phyloP scores from a whole-genome alignment of 92 coral and sea anemone genomes.

The Porites lobata region DNA sequence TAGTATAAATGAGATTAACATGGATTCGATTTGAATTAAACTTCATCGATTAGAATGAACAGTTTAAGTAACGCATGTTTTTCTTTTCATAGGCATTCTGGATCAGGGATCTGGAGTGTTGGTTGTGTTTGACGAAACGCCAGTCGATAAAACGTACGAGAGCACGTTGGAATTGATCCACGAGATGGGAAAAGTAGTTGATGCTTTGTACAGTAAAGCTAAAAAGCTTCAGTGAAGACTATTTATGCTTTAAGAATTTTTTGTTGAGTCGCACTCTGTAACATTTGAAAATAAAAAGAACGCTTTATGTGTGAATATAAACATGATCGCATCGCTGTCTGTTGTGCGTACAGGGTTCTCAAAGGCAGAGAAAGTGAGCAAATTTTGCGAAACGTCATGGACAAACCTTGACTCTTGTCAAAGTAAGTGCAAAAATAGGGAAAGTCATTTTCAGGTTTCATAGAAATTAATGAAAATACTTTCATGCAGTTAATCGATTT shows the following conservation, averaged over 20 bases:
- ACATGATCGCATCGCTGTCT: neutral
- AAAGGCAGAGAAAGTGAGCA: no score
- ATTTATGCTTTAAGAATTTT: slow-evolving; percentile 6
- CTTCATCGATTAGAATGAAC: no score
- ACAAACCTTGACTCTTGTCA: no score
- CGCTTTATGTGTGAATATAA: no score
- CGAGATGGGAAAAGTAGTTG: slow-evolving; percentile 97
- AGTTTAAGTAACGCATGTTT: neutral
- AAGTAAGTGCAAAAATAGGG: no score
- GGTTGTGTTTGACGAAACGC: slow-evolving; percentile 93
- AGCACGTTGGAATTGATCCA: slow-evolving; percentile 92
- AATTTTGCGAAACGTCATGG: no score
- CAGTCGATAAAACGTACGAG: slow-evolving; percentile 96
- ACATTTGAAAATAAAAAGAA: slow-evolving; percentile 15
- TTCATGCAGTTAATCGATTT: no score
- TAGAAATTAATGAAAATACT: no score
- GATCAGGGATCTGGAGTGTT: slow-evolving; percentile 99
- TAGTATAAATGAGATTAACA: no score
- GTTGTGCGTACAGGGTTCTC: no score
- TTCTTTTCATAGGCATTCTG: slow-evolving; percentile 75
- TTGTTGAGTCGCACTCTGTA: neutral
- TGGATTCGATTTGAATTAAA: no score
- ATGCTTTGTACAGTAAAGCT: slow-evolving; percentile 96
- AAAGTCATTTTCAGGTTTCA: no score
- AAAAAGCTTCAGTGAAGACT: slow-evolving; percentile 77